Evolutionary conservation across 2,888 invertebrate species (phyloP).

Genomic region (Leptinotarsa juncta): DNA sequence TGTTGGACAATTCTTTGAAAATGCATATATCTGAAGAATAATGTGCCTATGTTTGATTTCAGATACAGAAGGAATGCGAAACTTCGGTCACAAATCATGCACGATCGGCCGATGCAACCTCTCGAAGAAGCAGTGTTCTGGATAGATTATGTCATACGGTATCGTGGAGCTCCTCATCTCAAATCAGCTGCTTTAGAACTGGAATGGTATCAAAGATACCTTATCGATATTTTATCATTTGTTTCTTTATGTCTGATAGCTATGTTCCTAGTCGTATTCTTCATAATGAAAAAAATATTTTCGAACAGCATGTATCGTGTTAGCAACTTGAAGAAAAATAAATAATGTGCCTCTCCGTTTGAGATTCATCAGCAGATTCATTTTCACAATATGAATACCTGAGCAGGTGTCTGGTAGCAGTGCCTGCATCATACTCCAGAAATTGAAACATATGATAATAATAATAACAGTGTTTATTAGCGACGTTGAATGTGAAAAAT

Average conservation of each 20-base stretch:
- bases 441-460: too few relatives aligned
- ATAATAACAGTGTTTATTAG: too few relatives aligned
- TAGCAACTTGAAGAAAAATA: background rate
- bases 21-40: too few relatives aligned
- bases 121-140: slow-evolving; percentile 43
- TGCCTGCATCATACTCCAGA: too few relatives aligned
- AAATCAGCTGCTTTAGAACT: slow-evolving; percentile 39
- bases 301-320: background rate
- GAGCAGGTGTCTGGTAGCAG: too few relatives aligned
- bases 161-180: slow-evolving; percentile 37
- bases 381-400: too few relatives aligned
- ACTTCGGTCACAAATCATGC: slow-evolving; percentile 31
- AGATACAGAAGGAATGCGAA: slow-evolving; percentile 40
- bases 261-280: background rate
- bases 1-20: too few relatives aligned
- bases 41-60: slow-evolving; percentile 7
- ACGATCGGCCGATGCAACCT: slow-evolving; percentile 33
- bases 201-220: slow-evolving; percentile 42
- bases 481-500: too few relatives aligned
- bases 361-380: too few relatives aligned
- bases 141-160: slow-evolving; percentile 43
- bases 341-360: background rate
- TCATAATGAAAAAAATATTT: background rate
- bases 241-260: background rate
- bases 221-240: slow-evolving; percentile 37